These are phyloP conservation scores for Morphnarchus princeps DNA, from an alignment of 2,113 vertebrate species.

Conservation along the genomic window DNA sequence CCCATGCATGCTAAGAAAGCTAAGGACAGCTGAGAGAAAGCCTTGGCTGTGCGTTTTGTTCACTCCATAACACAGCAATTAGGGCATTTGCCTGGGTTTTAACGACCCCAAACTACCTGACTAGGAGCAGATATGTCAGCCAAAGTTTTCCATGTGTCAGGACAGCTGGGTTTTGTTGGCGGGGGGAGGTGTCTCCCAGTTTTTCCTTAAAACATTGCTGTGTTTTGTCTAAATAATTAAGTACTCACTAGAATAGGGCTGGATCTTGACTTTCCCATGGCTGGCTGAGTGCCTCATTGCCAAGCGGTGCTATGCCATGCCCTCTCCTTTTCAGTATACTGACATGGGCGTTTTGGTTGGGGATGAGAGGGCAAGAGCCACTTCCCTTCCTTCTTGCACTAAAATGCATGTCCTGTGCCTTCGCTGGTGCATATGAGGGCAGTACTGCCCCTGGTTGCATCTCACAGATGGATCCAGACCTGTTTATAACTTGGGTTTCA, in stretches of 20 bases:
- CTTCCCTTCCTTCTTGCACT: background rate
- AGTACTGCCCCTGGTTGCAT: background rate
- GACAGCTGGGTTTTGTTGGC: background rate
- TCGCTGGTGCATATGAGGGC: background rate
- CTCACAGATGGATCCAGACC: background rate
- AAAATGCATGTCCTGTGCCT: background rate
- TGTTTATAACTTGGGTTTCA: background rate
- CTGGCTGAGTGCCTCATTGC: accelerated
- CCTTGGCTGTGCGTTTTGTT: background rate
- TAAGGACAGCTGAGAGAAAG: background rate
- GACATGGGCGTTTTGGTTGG: background rate
- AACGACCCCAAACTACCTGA: background rate
- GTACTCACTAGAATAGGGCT: background rate
- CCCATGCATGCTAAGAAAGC: background rate
- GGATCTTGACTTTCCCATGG: background rate
- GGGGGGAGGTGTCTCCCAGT: background rate
- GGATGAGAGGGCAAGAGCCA: background rate
- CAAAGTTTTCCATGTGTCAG: background rate
- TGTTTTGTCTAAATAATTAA: background rate
- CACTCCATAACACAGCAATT: background rate
- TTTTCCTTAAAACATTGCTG: background rate
- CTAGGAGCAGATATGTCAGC: background rate
- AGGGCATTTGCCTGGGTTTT: background rate
- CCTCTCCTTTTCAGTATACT: background rate
- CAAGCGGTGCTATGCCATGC: background rate